A percentile compares a stretch with the other conserved stretches of the same genome.
phyloP scores from a whole-genome alignment of 2,888 invertebrate genomes.

The Zygothrica quintamaculata region DNA sequence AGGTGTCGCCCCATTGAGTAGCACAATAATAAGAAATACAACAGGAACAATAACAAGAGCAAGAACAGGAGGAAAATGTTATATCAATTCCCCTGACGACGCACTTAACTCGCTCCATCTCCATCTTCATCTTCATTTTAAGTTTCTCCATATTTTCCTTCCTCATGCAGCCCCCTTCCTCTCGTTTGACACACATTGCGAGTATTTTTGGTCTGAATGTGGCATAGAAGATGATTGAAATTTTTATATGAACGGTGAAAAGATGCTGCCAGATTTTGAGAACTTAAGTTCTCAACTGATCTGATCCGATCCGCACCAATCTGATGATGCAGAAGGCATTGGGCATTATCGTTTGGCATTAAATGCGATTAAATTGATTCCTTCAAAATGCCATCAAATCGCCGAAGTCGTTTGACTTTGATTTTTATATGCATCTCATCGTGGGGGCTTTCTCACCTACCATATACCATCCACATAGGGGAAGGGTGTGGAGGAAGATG shows the following conservation, averaged over 20 bases:
- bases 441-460: conserved; percentile 51
- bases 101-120: conserved; percentile 67
- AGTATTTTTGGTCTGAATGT: conserved; percentile 65
- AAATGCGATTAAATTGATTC: conserved; percentile 79
- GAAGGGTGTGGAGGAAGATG: not conserved
- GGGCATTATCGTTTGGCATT: conserved; percentile 66
- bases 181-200: conserved; percentile 53
- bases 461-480: conserved; percentile 1
- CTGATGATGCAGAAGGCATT: conserved; percentile 50
- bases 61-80: conserved; percentile 59
- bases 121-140: too few species aligned
- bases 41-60: conserved; percentile 12
- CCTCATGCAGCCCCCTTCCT: conserved; percentile 20
- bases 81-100: conserved; percentile 70
- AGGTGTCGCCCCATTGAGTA: conserved; percentile 66
- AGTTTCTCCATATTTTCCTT: too few species aligned
- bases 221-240: conserved; percentile 67
- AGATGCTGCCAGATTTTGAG: conserved; percentile 9
- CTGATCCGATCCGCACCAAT: conserved; percentile 34
- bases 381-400: conserved; percentile 73
- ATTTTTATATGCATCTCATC: conserved; percentile 65
- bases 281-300: conserved; percentile 16
- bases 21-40: conserved; percentile 18
- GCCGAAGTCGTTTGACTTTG: conserved; percentile 55
- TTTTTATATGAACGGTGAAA: conserved; percentile 65